A percentile compares a stretch with the other conserved stretches of the same genome.
phyloP scores from a whole-genome alignment of 1,140 invertebrate genomes.

The Macrosteles quadrilineatus region DNA sequence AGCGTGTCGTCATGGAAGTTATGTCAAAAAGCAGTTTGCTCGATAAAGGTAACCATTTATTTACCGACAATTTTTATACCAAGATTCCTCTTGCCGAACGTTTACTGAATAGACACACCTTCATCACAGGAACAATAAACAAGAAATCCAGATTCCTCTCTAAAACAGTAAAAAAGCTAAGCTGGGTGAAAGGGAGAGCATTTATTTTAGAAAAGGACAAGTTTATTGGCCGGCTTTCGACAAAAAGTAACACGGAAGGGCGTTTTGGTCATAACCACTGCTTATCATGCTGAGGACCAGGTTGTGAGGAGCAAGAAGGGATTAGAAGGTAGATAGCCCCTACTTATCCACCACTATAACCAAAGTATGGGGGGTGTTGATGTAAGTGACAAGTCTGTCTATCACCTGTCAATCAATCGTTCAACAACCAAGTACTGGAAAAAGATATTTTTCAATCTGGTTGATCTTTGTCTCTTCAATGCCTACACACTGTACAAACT shows the following conservation, averaged over 20 bases:
- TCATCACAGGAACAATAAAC: conserved; percentile 25
- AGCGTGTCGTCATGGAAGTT: conserved; percentile 5
- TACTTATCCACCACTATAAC: conserved; percentile 26
- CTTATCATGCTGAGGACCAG: conserved; percentile 20
- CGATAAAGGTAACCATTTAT: conserved; percentile 16
- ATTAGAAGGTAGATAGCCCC: conserved; percentile 19
- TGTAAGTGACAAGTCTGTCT: too few species aligned
- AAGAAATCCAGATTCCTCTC: conserved; percentile 2
- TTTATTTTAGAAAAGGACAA: conserved; percentile 19
- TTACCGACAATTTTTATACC: conserved; percentile 12
- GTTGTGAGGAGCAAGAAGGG: conserved; percentile 15
- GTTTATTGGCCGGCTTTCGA: conserved; percentile 12
- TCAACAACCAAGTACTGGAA: conserved; percentile 22
- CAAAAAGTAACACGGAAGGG: conserved; percentile 19
- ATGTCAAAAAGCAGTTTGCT: neutral
- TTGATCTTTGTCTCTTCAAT: conserved; percentile 14
- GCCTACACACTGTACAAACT: conserved; percentile 15
- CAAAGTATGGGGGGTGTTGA: conserved; percentile 13
- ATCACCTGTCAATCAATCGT: too few species aligned
- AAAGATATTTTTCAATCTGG: conserved; percentile 27
- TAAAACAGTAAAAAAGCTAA: conserved; percentile 12
- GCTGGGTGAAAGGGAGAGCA: conserved; percentile 18
- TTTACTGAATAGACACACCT: neutral
- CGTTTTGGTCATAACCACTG: conserved; percentile 24
- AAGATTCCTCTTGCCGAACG: conserved; percentile 2